A percentile compares a stretch with the other conserved stretches of the same genome.
These are phyloP conservation scores for Pristionchus japonicus DNA, from an alignment of 2,888 invertebrate genomes.

Conservation along the genomic window DNA sequence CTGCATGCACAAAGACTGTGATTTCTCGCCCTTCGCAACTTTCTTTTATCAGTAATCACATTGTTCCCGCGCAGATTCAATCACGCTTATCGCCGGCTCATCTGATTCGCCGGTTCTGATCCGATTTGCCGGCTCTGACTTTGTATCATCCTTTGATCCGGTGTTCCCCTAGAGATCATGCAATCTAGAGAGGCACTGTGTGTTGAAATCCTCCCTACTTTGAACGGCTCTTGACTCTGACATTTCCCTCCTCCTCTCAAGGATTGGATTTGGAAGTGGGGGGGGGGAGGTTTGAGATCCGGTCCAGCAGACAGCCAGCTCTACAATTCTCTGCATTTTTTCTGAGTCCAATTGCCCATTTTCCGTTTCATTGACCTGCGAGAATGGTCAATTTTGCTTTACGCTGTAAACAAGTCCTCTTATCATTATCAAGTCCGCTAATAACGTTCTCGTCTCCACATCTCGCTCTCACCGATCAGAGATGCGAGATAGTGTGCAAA, in stretches of 20 bases:
- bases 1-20: neutral
- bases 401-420: neutral
- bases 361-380: neutral
- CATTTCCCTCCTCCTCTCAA: neutral
- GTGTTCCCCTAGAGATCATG: neutral
- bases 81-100: neutral
- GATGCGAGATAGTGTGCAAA: too few species aligned
- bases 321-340: neutral
- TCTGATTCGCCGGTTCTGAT: neutral
- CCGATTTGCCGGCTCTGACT: neutral
- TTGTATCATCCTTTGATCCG: neutral
- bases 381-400: neutral
- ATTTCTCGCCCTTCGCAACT: constrained; percentile 1
- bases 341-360: neutral
- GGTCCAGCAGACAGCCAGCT: too few species aligned
- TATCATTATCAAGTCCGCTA: neutral
- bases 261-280: neutral
- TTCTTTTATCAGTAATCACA: neutral
- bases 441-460: too few species aligned
- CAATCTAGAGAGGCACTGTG: neutral
- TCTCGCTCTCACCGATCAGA: too few species aligned
- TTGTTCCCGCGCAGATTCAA: neutral
- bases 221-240: constrained; percentile 35
- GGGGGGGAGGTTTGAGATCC: neutral
- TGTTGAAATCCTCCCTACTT: neutral